Evolutionary conservation across 2,113 vertebrate genomes (phyloP).

Genomic region (Oryzias celebensis): DNA sequence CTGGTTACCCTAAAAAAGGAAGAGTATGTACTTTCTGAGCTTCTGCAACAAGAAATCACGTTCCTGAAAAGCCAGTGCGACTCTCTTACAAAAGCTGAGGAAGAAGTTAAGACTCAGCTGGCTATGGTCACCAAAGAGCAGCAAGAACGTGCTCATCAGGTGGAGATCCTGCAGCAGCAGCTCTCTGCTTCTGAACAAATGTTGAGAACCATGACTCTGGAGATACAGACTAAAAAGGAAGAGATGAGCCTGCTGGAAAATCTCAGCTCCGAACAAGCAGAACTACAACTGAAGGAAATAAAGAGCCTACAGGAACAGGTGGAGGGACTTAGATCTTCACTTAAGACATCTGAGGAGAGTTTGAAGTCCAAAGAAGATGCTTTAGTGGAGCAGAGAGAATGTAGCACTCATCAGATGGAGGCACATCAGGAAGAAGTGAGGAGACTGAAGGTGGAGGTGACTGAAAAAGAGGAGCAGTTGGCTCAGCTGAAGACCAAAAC

Average conservation of each 20-base stretch:
- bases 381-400: constrained; percentile 16
- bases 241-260: constrained; percentile 8
- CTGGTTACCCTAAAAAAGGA: too few relatives aligned
- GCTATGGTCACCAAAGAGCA: constrained; percentile 33
- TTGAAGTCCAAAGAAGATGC: neutral
- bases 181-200: constrained; percentile 25
- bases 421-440: constrained; percentile 36
- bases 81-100: constrained; percentile 22
- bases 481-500: constrained; percentile 19
- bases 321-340: constrained; percentile 42
- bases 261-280: neutral
- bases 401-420: constrained; percentile 12
- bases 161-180: neutral
- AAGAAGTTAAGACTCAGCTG: constrained; percentile 37
- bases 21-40: too few relatives aligned
- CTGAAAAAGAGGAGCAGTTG: constrained; percentile 33
- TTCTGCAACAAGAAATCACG: too few relatives aligned
- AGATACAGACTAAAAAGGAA: constrained; percentile 75
- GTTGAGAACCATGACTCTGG: constrained; percentile 52
- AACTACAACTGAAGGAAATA: constrained; percentile 51
- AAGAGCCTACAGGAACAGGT: constrained; percentile 60
- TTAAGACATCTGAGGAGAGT: constrained; percentile 42
- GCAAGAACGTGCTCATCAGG: constrained; percentile 36
- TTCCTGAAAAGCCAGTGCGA: neutral
- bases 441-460: constrained; percentile 32